Conservation (phyloP, 2,888 invertebrate species). For the Acleris sparsana region DNA sequence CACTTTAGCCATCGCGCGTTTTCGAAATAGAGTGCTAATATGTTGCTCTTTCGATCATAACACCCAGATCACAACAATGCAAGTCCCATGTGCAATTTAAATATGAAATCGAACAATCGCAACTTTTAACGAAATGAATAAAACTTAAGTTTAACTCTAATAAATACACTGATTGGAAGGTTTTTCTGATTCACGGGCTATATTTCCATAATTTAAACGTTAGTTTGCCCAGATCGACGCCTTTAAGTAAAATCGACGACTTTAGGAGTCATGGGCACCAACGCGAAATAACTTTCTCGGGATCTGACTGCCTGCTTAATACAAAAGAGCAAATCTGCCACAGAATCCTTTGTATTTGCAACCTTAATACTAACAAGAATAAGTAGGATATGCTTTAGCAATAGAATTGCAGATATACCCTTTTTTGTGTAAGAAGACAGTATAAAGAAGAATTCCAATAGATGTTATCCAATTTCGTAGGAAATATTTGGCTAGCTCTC, state of each 20-base stretch:
- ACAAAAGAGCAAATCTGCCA: too few species aligned
- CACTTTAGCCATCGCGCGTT: too few species aligned
- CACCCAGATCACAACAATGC: too few species aligned
- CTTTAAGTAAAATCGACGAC: background rate
- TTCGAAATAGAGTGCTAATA: too few species aligned
- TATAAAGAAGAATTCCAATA: slow-evolving; percentile 42
- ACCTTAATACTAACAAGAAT: too few species aligned
- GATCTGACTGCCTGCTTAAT: slow-evolving; percentile 35
- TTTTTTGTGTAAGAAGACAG: background rate
- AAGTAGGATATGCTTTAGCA: too few species aligned
- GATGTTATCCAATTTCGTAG: slow-evolving; percentile 52
- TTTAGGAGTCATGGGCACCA: background rate
- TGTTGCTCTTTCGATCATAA: too few species aligned
- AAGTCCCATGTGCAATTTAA: too few species aligned
- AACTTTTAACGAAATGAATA: slow-evolving; percentile 3
- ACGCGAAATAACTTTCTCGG: slow-evolving; percentile 36
- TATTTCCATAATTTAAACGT: slow-evolving; percentile 24
- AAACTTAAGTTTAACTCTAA: slow-evolving; percentile 27
- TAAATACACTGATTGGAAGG: slow-evolving; percentile 25
- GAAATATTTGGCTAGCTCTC: slow-evolving; percentile 45
- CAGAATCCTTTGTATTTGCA: too few species aligned
- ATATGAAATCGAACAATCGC: background rate
- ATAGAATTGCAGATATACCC: too few species aligned
- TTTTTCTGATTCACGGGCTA: slow-evolving; percentile 9
- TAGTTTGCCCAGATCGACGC: background rate